Percentiles rank a stretch among this genome's conserved stretches.
phyloP scores from a whole-genome alignment of 2,888 invertebrate genomes.

The Microplitis deprimator region DNA sequence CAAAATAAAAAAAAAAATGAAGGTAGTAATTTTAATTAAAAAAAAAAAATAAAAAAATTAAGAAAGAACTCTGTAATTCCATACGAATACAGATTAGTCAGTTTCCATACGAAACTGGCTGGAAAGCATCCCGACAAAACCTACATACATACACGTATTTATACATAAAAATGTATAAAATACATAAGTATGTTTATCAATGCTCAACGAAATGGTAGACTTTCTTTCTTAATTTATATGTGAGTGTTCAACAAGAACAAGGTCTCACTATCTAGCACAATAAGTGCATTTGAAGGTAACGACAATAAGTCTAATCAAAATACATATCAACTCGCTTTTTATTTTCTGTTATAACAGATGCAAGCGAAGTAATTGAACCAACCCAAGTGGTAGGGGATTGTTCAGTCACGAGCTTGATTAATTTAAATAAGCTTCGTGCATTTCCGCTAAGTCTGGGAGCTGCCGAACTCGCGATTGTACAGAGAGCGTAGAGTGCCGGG shows the following conservation, averaged over 20 bases:
- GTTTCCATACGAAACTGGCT: background rate
- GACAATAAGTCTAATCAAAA: background rate
- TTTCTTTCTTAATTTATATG: background rate
- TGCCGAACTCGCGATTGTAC: no score
- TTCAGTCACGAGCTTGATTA: no score
- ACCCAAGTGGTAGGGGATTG: background rate
- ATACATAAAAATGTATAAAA: background rate
- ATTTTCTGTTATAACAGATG: background rate
- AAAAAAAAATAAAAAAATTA: background rate
- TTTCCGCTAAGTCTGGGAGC: no score
- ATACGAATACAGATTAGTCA: slow-evolving; percentile 8
- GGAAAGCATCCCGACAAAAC: background rate
- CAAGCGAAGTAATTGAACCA: background rate
- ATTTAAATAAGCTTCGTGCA: no score
- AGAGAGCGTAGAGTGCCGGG: no score
- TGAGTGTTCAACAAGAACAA: background rate
- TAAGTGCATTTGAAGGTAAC: background rate
- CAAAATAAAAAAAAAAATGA: background rate
- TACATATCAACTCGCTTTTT: background rate
- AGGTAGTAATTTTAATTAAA: background rate
- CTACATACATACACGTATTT: background rate
- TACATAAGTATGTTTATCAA: background rate
- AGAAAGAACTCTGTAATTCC: background rate
- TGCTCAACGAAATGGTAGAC: background rate
- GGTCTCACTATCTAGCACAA: background rate